These are phyloP conservation scores for Drosophila neotestacea DNA, from an alignment of 2,888 invertebrate genomes.

Conservation along the genomic window DNA sequence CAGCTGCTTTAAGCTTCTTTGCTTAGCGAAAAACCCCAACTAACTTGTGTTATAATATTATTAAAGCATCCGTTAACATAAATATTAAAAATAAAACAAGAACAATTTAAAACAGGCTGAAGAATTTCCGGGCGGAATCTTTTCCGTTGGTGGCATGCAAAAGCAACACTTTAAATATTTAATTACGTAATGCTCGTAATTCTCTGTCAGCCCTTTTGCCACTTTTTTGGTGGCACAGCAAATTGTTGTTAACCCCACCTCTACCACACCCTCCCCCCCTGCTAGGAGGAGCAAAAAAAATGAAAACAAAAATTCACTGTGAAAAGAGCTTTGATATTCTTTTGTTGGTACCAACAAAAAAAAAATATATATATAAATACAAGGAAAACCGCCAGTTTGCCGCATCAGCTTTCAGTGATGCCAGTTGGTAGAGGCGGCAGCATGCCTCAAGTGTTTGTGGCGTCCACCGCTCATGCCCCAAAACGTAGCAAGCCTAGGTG, in stretches of 20 bases:
- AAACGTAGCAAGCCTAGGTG: not conserved
- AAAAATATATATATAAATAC: not conserved
- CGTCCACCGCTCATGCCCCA: conserved; percentile 18
- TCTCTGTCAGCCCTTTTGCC: conserved; percentile 53
- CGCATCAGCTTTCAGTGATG: conserved; percentile 35
- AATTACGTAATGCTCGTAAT: conserved; percentile 73
- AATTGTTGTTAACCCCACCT: conserved; percentile 55
- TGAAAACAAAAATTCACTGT: conserved; percentile 30
- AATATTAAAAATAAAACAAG: not conserved
- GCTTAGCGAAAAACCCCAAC: not conserved
- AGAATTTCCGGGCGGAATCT: conserved; percentile 44
- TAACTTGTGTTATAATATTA: conserved; percentile 25
- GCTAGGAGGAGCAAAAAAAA: not conserved
- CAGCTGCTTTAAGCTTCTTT: not conserved
- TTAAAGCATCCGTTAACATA: conserved; percentile 26
- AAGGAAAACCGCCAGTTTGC: conserved; percentile 36
- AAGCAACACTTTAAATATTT: conserved; percentile 74
- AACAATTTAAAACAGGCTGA: conserved; percentile 18
- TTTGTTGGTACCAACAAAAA: conserved; percentile 49
- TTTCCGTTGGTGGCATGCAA: conserved; percentile 28
- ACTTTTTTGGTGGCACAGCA: conserved; percentile 38
- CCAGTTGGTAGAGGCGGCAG: conserved; percentile 20
- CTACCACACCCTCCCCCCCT: not conserved
- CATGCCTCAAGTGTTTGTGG: conserved; percentile 74
- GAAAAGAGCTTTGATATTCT: conserved; percentile 66